phyloP scores from a whole-genome alignment of 1,140 invertebrate genomes.

The Drosophila triauraria region DNA sequence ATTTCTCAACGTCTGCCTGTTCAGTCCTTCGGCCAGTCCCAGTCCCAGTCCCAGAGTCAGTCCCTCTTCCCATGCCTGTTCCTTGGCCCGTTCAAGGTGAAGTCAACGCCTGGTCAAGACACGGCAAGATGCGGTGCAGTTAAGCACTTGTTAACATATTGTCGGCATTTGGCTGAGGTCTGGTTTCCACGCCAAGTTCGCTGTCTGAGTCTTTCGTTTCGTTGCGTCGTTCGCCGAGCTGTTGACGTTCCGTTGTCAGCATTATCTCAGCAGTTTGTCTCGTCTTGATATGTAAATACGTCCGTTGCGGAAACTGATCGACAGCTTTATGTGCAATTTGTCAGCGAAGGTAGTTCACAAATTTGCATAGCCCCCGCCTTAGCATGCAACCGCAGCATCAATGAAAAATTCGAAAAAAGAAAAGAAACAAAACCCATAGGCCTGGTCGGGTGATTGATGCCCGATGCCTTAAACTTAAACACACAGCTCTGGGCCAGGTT shows the following conservation, averaged over 20 bases:
- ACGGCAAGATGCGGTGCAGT: slow-evolving; percentile 54
- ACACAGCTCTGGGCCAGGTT: slow-evolving; percentile 55
- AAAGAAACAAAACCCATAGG: slow-evolving; percentile 12
- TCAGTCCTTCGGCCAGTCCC: slow-evolving; percentile 10
- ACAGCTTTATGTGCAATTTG: slow-evolving; percentile 84
- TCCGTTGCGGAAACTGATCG: slow-evolving; percentile 73
- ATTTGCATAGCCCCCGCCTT: slow-evolving; percentile 73
- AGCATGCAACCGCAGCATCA: slow-evolving; percentile 11
- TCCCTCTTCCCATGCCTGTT: not conserved
- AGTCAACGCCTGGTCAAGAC: slow-evolving; percentile 66
- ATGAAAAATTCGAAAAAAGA: not conserved
- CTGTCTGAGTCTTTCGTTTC: slow-evolving; percentile 70
- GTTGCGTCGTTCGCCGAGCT: slow-evolving; percentile 52
- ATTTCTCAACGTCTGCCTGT: slow-evolving; percentile 40
- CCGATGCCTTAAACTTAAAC: slow-evolving; percentile 61
- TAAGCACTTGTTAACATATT: slow-evolving; percentile 84
- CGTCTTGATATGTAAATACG: slow-evolving; percentile 58
- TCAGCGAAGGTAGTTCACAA: slow-evolving; percentile 79
- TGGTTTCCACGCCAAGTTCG: slow-evolving; percentile 56
- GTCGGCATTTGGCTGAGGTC: slow-evolving; percentile 72
- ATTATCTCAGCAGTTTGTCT: slow-evolving; percentile 63
- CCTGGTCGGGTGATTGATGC: slow-evolving; percentile 64
- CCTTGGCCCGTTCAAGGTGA: slow-evolving; percentile 57
- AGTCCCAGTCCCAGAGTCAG: not conserved
- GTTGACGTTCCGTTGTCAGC: slow-evolving; percentile 82